Percentiles rank a stretch among this genome's conserved stretches.
These are phyloP conservation scores for Aphaenogaster rudis DNA, from an alignment of 1,140 invertebrate genomes.

Conservation along the genomic window DNA sequence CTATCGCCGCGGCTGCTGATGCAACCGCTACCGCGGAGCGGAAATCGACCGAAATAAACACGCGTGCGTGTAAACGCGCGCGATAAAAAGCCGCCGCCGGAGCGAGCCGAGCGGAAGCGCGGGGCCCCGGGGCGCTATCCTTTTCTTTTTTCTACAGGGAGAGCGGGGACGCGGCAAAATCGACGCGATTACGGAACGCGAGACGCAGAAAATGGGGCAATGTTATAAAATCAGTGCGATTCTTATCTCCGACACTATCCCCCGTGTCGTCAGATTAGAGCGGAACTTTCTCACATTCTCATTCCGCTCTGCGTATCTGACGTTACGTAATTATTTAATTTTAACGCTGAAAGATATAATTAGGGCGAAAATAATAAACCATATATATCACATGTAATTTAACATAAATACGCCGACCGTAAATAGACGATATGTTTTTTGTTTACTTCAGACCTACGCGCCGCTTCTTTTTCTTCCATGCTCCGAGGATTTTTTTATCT, in stretches of 20 bases:
- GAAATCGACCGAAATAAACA: conserved; percentile 65
- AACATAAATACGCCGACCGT: neutral
- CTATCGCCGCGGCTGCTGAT: conserved; percentile 57
- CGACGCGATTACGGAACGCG: conserved; percentile 27
- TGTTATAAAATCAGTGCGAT: neutral
- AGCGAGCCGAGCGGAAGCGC: conserved; percentile 19
- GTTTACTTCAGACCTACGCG: neutral
- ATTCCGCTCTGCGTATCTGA: neutral
- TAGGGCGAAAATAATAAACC: neutral
- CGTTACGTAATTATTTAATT: conserved; percentile 22
- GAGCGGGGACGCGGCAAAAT: neutral
- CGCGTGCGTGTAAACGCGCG: conserved; percentile 40
- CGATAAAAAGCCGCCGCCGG: conserved; percentile 17
- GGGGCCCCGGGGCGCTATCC: neutral
- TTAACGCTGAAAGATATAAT: conserved; percentile 29
- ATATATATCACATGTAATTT: neutral
- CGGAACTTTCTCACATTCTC: neutral
- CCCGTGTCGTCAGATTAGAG: neutral
- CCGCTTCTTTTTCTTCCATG: neutral
- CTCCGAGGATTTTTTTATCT: neutral
- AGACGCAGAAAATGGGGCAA: neutral
- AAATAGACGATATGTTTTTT: neutral
- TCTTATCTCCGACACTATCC: conserved; percentile 7
- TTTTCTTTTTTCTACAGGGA: conserved; percentile 20
- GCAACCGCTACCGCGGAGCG: conserved; percentile 48